Conservation (phyloP, 2,888 invertebrate species). For the Himalopsyche japonica region DNA sequence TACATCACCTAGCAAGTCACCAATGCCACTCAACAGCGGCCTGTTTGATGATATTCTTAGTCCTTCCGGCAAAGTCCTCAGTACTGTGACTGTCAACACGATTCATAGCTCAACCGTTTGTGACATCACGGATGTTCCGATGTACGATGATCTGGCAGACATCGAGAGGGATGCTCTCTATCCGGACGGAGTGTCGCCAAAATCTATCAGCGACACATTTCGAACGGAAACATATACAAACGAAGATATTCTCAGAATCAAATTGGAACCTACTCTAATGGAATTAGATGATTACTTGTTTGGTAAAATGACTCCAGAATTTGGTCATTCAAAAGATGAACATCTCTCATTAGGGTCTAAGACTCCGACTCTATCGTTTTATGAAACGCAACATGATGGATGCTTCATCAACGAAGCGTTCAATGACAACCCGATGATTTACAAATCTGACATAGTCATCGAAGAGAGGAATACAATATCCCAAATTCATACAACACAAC, state of each 20-base stretch:
- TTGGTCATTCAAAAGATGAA: neutral
- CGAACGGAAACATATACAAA: slow-evolving; percentile 58
- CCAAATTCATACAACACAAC: slow-evolving; percentile 41
- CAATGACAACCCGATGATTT: slow-evolving; percentile 12
- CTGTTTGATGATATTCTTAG: slow-evolving; percentile 60
- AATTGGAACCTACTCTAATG: slow-evolving; percentile 53
- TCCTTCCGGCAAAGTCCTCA: slow-evolving; percentile 56
- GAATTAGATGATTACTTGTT: slow-evolving; percentile 47
- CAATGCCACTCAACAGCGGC: slow-evolving; percentile 47
- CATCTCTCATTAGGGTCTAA: neutral
- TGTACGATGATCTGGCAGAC: slow-evolving; percentile 45
- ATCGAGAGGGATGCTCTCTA: slow-evolving; percentile 44
- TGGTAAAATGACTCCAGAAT: slow-evolving; percentile 21
- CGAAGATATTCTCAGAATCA: slow-evolving; percentile 55
- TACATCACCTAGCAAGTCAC: slow-evolving; percentile 4
- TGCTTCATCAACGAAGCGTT: neutral
- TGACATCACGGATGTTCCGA: slow-evolving; percentile 54
- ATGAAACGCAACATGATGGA: neutral
- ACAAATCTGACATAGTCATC: slow-evolving; percentile 41
- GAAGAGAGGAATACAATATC: slow-evolving; percentile 42
- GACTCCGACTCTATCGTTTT: neutral
- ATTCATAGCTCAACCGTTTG: slow-evolving; percentile 54
- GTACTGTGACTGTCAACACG: slow-evolving; percentile 58
- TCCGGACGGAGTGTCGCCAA: slow-evolving; percentile 20
- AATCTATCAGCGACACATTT: slow-evolving; percentile 51